Base-by-base conservation (phyloP, 2,797 vertebrate species). In the Phoebastria nigripes region DNA sequence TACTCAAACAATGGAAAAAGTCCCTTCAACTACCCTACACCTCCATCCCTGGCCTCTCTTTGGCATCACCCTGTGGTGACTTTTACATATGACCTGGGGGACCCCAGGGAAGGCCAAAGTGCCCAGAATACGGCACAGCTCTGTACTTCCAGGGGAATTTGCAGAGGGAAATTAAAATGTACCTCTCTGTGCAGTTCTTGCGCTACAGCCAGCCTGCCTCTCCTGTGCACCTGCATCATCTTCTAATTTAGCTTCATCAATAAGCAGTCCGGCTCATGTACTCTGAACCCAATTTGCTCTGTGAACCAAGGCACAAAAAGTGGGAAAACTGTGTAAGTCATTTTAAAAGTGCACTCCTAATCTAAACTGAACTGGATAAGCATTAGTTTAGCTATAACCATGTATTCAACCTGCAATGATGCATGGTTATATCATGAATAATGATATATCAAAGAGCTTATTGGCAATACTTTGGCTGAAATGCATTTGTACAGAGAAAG, bases 51-150 rank as follows among this genome's bases (percentile, higher is more conserved):
- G 28, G 5, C 15, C 55, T 54, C 12, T 21, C 3, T 15, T 39
- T 20, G 33, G 6, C 28, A 47, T 63, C 20, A 63, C 12, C 39
- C 46, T 0, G 0, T 6, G 4, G 5, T 55, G 46, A 37, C 5
- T 47, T 91, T 70, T 88, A 29, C 9, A 3, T 49, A 42, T 19
- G 33, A 58, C 8, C 41, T 67, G 35, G 6, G 31, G 3, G 7
- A 69, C 18, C 8, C 7, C 44, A 78, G 15, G 31, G 49, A 85
- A 87, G 35, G 25, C 11, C 26, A 10, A 71, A 81, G 28, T n/a
- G 8, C 11, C 7, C 25, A 44, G 49, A 73, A 74, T 37, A 46
- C 3, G 37, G 4, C 21, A 51, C 5, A 61, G 22, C 11, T 65
- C n/a, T 49, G 5, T 35, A 37, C 4, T 90, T 81, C 21, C 51